A percentile compares a stretch with the other conserved stretches of the same genome.
phyloP scores from a whole-genome alignment of 1,140 invertebrate genomes.

The Tetragonula clypearis region DNA sequence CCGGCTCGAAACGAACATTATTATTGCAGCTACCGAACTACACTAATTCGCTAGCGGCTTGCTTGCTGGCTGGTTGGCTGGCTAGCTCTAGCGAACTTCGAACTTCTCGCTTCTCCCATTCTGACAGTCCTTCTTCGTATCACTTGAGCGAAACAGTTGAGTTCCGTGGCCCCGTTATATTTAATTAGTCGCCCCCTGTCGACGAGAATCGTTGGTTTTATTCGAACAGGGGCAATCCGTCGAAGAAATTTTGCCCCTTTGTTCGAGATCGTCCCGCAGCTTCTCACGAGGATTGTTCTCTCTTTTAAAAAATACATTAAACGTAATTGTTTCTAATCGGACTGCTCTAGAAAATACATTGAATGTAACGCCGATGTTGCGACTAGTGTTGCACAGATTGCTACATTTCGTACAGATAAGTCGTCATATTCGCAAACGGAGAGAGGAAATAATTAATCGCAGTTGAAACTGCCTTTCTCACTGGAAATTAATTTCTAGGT shows the following conservation, averaged over 20 bases:
- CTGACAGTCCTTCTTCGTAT: background rate
- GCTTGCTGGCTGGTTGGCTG: background rate
- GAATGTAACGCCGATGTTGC: too few relatives aligned
- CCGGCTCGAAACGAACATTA: conserved; percentile 30
- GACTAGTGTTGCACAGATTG: too few relatives aligned
- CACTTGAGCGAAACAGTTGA: background rate
- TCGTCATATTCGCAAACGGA: too few relatives aligned
- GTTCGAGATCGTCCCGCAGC: background rate
- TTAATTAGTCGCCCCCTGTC: conserved; percentile 6
- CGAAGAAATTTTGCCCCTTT: background rate
- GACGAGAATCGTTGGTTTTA: background rate
- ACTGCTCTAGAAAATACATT: too few relatives aligned
- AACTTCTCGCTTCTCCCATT: background rate
- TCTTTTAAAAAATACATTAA: background rate
- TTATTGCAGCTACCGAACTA: conserved; percentile 45
- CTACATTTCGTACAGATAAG: too few relatives aligned
- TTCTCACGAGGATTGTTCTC: background rate
- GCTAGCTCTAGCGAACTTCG: background rate
- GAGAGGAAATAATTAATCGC: too few relatives aligned
- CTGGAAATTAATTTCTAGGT: too few relatives aligned
- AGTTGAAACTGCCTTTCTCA: too few relatives aligned
- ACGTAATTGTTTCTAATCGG: too few relatives aligned
- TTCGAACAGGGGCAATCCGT: background rate
- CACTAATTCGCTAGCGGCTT: conserved; percentile 26
- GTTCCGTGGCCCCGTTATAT: background rate